Evolutionary conservation across 2,113 vertebrate species (phyloP).

Genomic region (Oncorhynchus masou): DNA sequence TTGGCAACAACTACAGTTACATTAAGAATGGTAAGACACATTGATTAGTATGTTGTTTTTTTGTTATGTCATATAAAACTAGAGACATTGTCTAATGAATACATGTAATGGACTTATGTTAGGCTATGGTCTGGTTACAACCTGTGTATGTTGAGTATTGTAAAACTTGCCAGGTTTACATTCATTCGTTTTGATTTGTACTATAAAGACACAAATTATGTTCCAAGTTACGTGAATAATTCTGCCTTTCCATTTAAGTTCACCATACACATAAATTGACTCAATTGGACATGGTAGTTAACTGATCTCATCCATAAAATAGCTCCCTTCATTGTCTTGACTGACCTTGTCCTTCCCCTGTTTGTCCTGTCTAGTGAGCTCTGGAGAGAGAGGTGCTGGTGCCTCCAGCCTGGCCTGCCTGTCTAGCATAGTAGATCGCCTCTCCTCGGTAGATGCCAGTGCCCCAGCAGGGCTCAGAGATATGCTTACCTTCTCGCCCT

Average conservation of each 20-base stretch:
- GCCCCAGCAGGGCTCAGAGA: slow-evolving; percentile 66
- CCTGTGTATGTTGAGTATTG: not conserved
- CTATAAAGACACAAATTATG: not conserved
- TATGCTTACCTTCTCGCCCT: slow-evolving; percentile 71
- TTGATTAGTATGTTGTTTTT: not conserved
- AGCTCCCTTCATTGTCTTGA: no score
- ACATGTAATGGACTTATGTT: not conserved
- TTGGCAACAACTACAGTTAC: slow-evolving; percentile 77
- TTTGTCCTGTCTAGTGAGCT: slow-evolving; percentile 59
- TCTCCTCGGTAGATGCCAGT: slow-evolving; percentile 77
- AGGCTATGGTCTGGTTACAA: not conserved
- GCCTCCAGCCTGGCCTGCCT: slow-evolving; percentile 92
- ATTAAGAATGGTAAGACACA: slow-evolving; percentile 80
- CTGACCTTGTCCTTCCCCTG: not conserved
- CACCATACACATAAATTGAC: not conserved
- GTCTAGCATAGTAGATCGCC: slow-evolving; percentile 95
- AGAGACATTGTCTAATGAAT: not conserved
- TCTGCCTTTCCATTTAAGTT: not conserved
- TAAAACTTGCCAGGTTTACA: not conserved
- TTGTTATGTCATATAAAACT: not conserved
- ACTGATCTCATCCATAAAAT: not conserved
- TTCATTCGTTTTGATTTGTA: not conserved
- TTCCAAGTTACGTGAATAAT: not conserved
- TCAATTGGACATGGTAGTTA: not conserved
- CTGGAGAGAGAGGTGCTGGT: slow-evolving; percentile 67